These are phyloP conservation scores for Meliscaeva auricollis DNA, from an alignment of 2,888 invertebrate genomes.

Conservation along the genomic window DNA sequence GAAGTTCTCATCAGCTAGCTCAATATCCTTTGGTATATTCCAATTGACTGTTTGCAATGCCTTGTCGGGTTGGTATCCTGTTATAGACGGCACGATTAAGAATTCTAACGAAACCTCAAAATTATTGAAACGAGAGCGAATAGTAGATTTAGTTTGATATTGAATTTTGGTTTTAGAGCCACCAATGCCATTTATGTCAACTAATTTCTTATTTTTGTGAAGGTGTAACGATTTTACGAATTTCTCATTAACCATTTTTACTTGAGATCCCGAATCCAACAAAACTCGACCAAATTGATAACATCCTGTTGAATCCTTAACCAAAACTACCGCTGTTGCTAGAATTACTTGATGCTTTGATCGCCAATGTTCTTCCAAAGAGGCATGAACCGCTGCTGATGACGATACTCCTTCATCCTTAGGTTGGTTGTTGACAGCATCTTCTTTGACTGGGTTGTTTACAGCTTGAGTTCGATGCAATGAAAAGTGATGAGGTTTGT, in stretches of 20 bases:
- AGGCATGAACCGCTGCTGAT: not conserved
- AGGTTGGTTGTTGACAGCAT: too few relatives aligned
- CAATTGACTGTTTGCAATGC: not conserved
- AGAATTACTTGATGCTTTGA: not conserved
- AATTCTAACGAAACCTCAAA: conserved; percentile 17
- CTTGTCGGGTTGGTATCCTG: conserved; percentile 25
- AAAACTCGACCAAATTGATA: conserved; percentile 28
- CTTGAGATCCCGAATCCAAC: conserved; percentile 22
- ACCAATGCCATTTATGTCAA: conserved; percentile 22
- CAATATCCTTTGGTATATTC: conserved; percentile 11
- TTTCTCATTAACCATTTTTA: conserved; percentile 11
- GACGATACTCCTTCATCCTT: too few relatives aligned
- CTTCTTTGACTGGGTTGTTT: not conserved
- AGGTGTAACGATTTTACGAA: not conserved
- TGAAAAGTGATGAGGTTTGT: not conserved
- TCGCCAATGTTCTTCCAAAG: not conserved
- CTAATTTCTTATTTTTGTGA: not conserved
- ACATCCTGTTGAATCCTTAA: conserved; percentile 12
- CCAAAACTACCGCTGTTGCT: conserved; percentile 1
- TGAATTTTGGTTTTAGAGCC: conserved; percentile 9
- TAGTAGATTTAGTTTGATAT: conserved; percentile 1
- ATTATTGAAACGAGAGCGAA: conserved; percentile 10
- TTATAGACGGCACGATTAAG: not conserved
- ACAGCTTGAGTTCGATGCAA: not conserved
- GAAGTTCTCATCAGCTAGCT: conserved; percentile 20